Base-by-base conservation (phyloP, 2,888 invertebrate species). In the Lasioglossum pauxillum region DNA sequence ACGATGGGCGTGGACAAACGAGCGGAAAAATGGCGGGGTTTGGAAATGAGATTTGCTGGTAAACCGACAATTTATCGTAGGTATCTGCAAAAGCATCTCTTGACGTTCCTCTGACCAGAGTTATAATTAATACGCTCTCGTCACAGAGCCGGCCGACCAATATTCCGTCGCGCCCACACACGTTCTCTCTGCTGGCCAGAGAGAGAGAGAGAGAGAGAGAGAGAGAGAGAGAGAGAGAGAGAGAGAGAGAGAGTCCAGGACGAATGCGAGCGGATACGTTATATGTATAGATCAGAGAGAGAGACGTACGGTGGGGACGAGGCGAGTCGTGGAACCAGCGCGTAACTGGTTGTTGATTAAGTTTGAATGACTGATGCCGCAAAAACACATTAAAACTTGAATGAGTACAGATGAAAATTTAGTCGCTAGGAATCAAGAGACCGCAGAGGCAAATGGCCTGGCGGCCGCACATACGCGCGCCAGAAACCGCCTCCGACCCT, bases 321-420 rank as follows among this genome's bases (percentile, higher is more conserved):
- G 44, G 79, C 53, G 19, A 71, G 80, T 69, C 53, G 84, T 86
- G 82, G 84, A 80, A 85, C 89, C 87, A 78, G 83, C 90, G 91
- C 90, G 93, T 92, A 93, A 93, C 93, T 92, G 92, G 92, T 92
- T 91, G 93, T 95, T 95, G 95, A 95, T 95, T 95, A 95, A 95
- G 94, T 94, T 93, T 93, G 94, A 95, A 95, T 94, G 94, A 93
- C 94, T 94, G 94, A 95, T 94, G 94, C 95, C 95, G 94, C 95
- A 95, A 95, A 95, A 95, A 95, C 95, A 94, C 94, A 95, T 95
- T 95, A 95, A 95, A 95, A 95, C 94, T 94, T 92, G 94, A 94
- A 95, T 94, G 95, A 95, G 94, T 94, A 93, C 94, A 92, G 94
- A 95, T 94, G 95, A 95, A 94, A 95, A 95, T 95, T 95, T 94